Percentiles rank a stretch among this genome's conserved stretches.
These are phyloP conservation scores for Netelia virgata DNA, from an alignment of 2,888 invertebrate genomes.

Conservation along the genomic window DNA sequence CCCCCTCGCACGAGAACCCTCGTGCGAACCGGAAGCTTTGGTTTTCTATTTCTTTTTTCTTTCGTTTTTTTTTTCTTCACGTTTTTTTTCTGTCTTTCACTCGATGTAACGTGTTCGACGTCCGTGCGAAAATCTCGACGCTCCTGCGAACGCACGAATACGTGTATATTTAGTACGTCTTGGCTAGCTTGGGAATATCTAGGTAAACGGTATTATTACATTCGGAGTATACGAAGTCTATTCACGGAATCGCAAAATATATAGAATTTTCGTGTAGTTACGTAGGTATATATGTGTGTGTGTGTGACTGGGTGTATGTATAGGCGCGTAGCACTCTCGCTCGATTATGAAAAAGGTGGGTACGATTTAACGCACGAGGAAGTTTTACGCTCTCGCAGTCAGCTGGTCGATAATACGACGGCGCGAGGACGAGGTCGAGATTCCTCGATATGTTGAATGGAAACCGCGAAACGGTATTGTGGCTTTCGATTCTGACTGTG, in stretches of 20 bases:
- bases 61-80: neutral
- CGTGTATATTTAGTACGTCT: neutral
- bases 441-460: neutral
- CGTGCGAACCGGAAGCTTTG: conserved; percentile 65
- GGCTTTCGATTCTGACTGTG: neutral
- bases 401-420: conserved; percentile 34
- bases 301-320: neutral
- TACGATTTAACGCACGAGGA: conserved; percentile 51
- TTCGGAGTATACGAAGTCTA: neutral
- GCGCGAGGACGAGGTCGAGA: neutral
- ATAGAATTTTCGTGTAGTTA: neutral
- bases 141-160: neutral
- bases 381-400: conserved; percentile 33
- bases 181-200: conserved; percentile 16
- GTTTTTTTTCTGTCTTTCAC: neutral
- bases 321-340: conserved; percentile 4
- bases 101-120: conserved; percentile 20
- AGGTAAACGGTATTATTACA: conserved; percentile 39
- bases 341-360: conserved; percentile 24
- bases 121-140: conserved; percentile 58
- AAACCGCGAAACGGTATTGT: neutral
- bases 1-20: neutral
- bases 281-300: neutral
- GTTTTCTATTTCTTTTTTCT: neutral
- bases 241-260: neutral